Evolutionary conservation across 2,797 vertebrate species (phyloP).

Genomic region (Macropodus opercularis): DNA sequence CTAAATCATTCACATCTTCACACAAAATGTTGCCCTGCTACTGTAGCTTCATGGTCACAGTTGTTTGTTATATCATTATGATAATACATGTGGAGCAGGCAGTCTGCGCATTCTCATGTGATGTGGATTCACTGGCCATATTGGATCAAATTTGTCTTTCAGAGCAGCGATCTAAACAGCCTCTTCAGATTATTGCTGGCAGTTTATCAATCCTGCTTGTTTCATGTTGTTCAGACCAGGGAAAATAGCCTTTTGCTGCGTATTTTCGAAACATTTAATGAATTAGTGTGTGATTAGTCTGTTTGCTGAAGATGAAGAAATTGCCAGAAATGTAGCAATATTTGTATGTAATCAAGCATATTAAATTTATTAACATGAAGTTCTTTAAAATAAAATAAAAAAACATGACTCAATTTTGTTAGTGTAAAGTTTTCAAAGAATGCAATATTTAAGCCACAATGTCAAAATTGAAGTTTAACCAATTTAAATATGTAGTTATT

Average conservation of each 20-base stretch:
- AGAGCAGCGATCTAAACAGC: slow-evolving; percentile 2
- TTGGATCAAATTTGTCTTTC: too few species aligned
- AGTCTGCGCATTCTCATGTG: neutral
- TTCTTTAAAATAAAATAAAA: too few species aligned
- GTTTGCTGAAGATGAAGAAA: slow-evolving; percentile 28
- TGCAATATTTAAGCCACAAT: neutral
- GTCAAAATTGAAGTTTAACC: slow-evolving; percentile 1
- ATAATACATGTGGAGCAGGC: neutral
- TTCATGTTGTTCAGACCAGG: slow-evolving; percentile 27
- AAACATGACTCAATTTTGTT: neutral
- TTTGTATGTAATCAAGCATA: slow-evolving; percentile 16
- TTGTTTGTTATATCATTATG: slow-evolving; percentile 1
- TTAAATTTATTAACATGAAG: too few species aligned
- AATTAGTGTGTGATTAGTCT: slow-evolving; percentile 29
- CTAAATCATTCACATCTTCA: neutral
- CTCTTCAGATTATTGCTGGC: slow-evolving; percentile 7
- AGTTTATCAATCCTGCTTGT: slow-evolving; percentile 23
- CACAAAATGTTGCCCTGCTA: neutral
- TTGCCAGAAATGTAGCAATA: slow-evolving; percentile 28
- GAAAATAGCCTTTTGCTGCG: slow-evolving; percentile 25
- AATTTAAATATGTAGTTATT: slow-evolving; percentile 9
- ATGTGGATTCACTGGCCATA: too few species aligned
- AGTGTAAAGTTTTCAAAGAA: neutral
- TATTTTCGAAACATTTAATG: slow-evolving; percentile 36
- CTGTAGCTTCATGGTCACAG: neutral